These are phyloP conservation scores for Loriculus beryllinus DNA, from an alignment of 2,797 vertebrate species.

Conservation along the genomic window DNA sequence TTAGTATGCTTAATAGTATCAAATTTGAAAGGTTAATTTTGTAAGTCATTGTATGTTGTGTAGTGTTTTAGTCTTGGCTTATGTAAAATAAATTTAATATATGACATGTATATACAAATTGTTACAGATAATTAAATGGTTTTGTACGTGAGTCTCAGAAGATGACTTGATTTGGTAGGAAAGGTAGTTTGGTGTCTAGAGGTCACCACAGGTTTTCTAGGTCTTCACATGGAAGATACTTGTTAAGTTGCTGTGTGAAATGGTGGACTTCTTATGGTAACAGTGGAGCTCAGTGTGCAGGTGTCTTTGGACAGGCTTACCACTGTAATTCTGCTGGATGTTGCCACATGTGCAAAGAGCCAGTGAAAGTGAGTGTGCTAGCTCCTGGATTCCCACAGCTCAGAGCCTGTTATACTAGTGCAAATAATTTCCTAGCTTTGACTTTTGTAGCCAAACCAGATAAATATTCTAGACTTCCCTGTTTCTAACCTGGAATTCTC, in stretches of 20 bases:
- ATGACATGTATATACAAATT: background rate
- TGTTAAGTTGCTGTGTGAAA: background rate
- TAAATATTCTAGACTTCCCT: background rate
- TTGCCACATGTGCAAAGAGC: background rate
- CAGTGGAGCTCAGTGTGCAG: background rate
- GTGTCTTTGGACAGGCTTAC: background rate
- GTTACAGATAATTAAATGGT: background rate
- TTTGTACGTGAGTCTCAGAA: background rate
- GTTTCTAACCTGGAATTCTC: background rate
- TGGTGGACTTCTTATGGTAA: background rate
- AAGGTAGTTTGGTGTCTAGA: background rate
- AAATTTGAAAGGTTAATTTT: background rate
- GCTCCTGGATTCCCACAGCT: background rate
- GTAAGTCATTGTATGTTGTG: background rate
- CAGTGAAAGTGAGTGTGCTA: background rate
- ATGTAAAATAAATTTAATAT: background rate
- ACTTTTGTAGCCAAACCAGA: background rate
- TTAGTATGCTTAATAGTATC: background rate
- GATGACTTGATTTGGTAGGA: background rate
- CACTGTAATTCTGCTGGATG: background rate
- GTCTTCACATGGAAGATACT: background rate
- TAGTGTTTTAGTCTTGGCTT: background rate
- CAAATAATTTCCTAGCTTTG: background rate
- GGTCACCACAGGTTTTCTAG: background rate
- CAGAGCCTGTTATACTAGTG: background rate